Base-by-base conservation (phyloP, 2,888 invertebrate species). In the Cantharis rufa region DNA sequence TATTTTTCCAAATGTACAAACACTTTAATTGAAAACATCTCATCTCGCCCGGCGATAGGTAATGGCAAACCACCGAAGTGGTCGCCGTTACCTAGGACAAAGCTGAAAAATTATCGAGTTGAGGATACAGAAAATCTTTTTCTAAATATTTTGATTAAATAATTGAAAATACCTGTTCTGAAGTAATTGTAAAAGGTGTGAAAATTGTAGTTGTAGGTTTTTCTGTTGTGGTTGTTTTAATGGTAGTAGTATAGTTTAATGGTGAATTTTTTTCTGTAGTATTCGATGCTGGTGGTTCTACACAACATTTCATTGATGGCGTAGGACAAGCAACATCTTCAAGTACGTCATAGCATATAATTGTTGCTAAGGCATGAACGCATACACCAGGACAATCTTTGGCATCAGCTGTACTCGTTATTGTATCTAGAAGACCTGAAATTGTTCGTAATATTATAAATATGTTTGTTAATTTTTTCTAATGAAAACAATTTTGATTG, bases 361-460 rank as follows among this genome's bases (percentile, higher is more conserved):
- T 89, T 0, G 96, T 94, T 1, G 97, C 95, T 76, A 97, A 88
- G 10, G 95, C 92, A 85, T 96, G 96, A 79, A 96, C 94, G 88
- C 97, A 97, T 75, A 94, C 93, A 0, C 97, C 97, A 0, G 97
- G 96, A 85, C 97, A 97, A 87, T 95, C 94, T 88, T 95, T 94
- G 76, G 93, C 92, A 87, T 95, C 94, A 77, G 93, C 95, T 77
- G 96, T 96, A 80, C 93, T 94, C 77, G 96, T 95, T 85, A 96
- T 92, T 27, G 95, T 94, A 84, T 96, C 96, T 84, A 96, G 89
- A 7, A 96, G 90, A 83, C 96, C 96, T 96, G n/a, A 13, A 66
- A 66, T 4, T 13, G 10, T 32, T 32, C 3, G 11, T 13, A 48
- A n/a, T n/a, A 48, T 48, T n/a, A n/a, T 48, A 48, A 48, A 48